Percentiles rank a stretch among this genome's conserved stretches.
These are phyloP conservation scores for Abramis brama DNA, from an alignment of 2,113 vertebrate genomes.

Conservation along the genomic window DNA sequence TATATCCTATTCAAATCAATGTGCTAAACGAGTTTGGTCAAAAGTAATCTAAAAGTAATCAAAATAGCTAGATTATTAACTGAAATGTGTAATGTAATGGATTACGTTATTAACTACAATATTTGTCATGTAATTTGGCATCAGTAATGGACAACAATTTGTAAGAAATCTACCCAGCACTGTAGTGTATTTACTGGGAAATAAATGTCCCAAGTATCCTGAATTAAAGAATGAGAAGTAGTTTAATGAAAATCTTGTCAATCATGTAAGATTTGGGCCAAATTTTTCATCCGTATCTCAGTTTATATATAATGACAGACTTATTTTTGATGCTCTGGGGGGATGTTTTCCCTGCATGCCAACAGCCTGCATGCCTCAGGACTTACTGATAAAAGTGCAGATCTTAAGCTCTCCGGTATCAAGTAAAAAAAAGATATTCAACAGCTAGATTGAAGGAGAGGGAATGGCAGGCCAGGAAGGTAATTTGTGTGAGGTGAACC, in stretches of 20 bases:
- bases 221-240: background rate
- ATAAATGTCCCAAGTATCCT: too few relatives aligned
- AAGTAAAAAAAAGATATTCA: background rate
- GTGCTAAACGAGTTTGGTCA: too few relatives aligned
- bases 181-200: too few relatives aligned
- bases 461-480: background rate
- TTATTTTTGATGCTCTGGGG: background rate
- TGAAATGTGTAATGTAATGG: too few relatives aligned
- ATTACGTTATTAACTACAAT: too few relatives aligned
- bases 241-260: background rate
- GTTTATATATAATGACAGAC: background rate
- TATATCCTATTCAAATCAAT: too few relatives aligned
- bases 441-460: background rate
- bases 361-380: background rate
- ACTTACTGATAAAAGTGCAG: conserved; percentile 2
- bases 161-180: too few relatives aligned
- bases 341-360: background rate
- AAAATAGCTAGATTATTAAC: too few relatives aligned
- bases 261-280: background rate
- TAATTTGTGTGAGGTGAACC: background rate
- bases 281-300: background rate
- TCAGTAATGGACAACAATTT: too few relatives aligned
- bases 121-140: too few relatives aligned
- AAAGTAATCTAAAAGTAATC: too few relatives aligned
- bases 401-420: background rate